These are phyloP conservation scores for Callithrix jacchus DNA, from an alignment of 2,113 vertebrate species.

Conservation along the genomic window DNA sequence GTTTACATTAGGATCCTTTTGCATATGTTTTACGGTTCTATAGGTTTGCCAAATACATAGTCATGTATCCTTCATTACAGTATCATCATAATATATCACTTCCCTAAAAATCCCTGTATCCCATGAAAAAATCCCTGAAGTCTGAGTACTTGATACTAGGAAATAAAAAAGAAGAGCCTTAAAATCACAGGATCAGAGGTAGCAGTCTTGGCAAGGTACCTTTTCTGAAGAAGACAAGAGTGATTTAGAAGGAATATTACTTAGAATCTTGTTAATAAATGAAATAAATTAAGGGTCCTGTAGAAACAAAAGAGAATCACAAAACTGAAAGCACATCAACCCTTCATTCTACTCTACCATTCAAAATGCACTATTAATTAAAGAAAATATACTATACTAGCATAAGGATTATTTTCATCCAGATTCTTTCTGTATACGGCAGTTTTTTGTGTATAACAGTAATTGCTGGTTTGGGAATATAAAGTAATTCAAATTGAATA, in stretches of 20 bases:
- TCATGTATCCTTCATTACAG: background rate
- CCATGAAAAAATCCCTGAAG: background rate
- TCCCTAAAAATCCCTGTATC: background rate
- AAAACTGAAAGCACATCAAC: background rate
- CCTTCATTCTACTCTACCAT: background rate
- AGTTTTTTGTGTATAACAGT: background rate
- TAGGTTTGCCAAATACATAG: background rate
- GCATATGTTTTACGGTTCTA: background rate
- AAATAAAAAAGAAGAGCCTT: background rate
- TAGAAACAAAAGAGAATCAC: background rate
- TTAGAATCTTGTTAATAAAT: background rate
- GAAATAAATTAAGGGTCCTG: background rate
- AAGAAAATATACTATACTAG: background rate
- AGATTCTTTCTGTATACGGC: background rate
- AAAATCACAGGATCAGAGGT: background rate
- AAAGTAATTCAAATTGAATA: background rate
- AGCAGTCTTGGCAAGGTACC: background rate
- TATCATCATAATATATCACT: background rate
- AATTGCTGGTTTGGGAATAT: background rate
- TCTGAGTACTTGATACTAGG: background rate
- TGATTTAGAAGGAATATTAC: background rate
- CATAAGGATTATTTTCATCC: background rate
- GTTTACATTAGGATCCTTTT: background rate
- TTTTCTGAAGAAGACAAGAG: background rate
- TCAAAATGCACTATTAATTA: background rate